phyloP scores from a whole-genome alignment of 2,888 invertebrate genomes.

The Abscondita cerata region DNA sequence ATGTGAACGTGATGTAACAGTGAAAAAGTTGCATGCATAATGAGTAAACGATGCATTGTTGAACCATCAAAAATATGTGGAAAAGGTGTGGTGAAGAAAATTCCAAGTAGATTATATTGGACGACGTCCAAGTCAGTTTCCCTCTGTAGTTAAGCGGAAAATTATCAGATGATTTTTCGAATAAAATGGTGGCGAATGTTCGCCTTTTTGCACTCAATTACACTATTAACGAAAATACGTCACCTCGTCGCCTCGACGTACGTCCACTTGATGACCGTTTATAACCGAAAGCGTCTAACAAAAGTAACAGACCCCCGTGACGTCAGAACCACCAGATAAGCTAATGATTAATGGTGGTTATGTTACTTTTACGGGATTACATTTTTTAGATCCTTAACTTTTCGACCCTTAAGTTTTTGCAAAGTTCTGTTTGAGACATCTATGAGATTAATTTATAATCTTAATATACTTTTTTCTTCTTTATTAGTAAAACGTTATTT shows the following conservation, averaged over 20 bases:
- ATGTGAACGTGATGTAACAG: no score
- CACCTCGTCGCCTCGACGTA: constrained; percentile 32
- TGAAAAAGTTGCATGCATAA: no score
- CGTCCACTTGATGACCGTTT: constrained; percentile 40
- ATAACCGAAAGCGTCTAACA: constrained; percentile 30
- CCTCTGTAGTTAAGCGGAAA: constrained; percentile 19
- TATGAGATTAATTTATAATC: constrained; percentile 38
- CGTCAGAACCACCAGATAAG: constrained; percentile 52
- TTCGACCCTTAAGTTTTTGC: constrained; percentile 42
- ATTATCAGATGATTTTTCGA: constrained; percentile 38
- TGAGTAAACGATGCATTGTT: neutral
- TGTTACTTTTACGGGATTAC: constrained; percentile 50
- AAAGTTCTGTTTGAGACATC: constrained; percentile 33
- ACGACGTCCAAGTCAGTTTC: constrained; percentile 23
- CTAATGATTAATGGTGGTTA: constrained; percentile 52
- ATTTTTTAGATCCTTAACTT: constrained; percentile 49
- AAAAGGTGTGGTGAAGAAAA: neutral
- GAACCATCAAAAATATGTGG: neutral
- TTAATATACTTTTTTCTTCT: constrained; percentile 21
- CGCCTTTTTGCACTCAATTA: constrained; percentile 38
- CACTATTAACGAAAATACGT: constrained; percentile 37
- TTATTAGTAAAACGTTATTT: no score
- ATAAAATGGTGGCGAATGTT: constrained; percentile 39
- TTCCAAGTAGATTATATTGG: constrained; percentile 14
- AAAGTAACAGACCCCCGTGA: constrained; percentile 44